Base-by-base conservation (phyloP, 2,888 invertebrate genomes). In the Phyto melanocephala region DNA sequence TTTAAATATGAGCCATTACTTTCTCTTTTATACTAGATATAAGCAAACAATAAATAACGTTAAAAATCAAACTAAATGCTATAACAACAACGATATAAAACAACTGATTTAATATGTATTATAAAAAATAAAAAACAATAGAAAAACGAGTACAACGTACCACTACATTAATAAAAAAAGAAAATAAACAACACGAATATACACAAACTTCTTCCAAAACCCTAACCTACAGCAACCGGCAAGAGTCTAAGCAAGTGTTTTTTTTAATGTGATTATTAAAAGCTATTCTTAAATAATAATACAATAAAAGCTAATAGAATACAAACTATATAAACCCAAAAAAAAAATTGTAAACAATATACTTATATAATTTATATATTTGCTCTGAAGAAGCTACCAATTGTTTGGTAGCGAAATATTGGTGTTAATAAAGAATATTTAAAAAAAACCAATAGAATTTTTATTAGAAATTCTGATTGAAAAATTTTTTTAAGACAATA, bases 171-270 rank as follows among this genome's bases (percentile, higher is more conserved):
- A 24, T 10, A 52, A 52, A 70, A 33, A 10, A 24, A 33, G 40
- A 20, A 40, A 58, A 37, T 22, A 56, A 47, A 71, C 22, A 28
- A 17, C 17, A 17, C 20, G 17, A 47, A n/a, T n/a, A n/a, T n/a
- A 37, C 50, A 62, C 13, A 60, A 50, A 50, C 28, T 24, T 40
- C 28, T 67, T 67, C 8, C 28, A 8, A 28, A 68, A 76, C 76
- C 58, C 76, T 68, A 67, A 76, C 67, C 67, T 60, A 76, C 40
- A 76, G 24, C 67, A 68, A 67, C 45, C 60, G 47, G 40, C 24
- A 22, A 13, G 17, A 68, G 40, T 20, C 15, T 11, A 56, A 58
- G 22, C 17, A 24, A 17, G n/a, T 28, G n/a, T 58, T 33, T 20
- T 37, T 42, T 60, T 15, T 6, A 28, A 28, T 28, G 28, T n/a